A percentile compares a stretch with the other conserved stretches of the same genome.
Evolutionary conservation across 2,797 vertebrate genomes (phyloP).

Genomic region (Centroberyx gerrardi): DNA sequence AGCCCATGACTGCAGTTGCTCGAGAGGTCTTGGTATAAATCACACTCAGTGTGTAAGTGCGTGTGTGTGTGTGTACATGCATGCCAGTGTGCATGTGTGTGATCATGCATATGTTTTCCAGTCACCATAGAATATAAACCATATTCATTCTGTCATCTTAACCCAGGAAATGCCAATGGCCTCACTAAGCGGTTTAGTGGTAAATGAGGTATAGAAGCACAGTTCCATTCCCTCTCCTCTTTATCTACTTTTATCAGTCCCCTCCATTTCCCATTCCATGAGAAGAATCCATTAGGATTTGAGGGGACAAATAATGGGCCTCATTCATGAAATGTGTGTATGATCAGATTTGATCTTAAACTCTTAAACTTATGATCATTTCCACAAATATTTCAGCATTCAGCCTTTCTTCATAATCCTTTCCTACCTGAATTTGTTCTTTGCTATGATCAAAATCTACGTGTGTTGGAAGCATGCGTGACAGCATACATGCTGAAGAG

Average conservation of each 20-base stretch:
- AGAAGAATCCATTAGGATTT: constrained; percentile 67
- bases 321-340: constrained; percentile 34
- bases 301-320: constrained; percentile 31
- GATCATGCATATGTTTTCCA: constrained; percentile 61
- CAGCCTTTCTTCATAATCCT: too few species aligned
- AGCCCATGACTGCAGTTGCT: constrained; percentile 73
- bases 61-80: constrained; percentile 3
- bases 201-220: constrained; percentile 88
- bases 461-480: too few species aligned
- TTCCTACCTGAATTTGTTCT: too few species aligned
- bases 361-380: background rate
- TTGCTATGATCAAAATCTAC: too few species aligned
- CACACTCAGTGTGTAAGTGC: constrained; percentile 53
- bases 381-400: too few species aligned
- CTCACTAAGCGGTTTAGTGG: constrained; percentile 83
- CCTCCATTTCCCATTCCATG: constrained; percentile 82
- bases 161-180: constrained; percentile 87
- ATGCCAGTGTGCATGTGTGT: constrained; percentile 9
- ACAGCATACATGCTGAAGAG: too few species aligned
- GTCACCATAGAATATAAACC: constrained; percentile 73
- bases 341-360: constrained; percentile 31
- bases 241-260: constrained; percentile 83
- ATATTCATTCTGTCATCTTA: constrained; percentile 78
- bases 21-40: constrained; percentile 76
- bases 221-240: constrained; percentile 70